phyloP scores from a whole-genome alignment of 2,113 vertebrate species.

The Micronycteris hirsuta region DNA sequence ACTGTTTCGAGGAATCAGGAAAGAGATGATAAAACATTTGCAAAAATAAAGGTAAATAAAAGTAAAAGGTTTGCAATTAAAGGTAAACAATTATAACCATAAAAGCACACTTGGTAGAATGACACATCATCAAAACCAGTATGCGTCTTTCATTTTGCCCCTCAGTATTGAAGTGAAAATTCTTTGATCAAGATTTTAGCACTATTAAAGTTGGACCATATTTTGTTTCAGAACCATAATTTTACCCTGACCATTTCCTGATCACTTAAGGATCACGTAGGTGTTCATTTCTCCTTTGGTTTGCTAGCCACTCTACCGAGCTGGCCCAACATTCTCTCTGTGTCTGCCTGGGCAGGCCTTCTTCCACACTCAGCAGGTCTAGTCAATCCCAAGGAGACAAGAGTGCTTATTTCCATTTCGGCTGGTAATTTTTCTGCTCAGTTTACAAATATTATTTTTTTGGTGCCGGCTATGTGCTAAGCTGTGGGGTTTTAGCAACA shows the following conservation, averaged over 20 bases:
- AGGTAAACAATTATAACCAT: background rate
- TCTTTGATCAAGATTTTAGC: background rate
- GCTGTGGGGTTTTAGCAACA: background rate
- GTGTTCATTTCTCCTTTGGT: background rate
- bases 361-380: background rate
- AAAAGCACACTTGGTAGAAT: background rate
- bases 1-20: slow-evolving; percentile 66
- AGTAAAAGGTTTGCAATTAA: background rate
- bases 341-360: background rate
- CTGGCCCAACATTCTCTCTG: background rate
- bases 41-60: background rate
- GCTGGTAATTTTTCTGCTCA: background rate
- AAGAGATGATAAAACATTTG: slow-evolving; percentile 5
- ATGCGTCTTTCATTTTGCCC: background rate
- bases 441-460: background rate
- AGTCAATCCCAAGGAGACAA: background rate
- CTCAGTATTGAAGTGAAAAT: background rate
- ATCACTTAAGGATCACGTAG: background rate
- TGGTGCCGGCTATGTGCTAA: background rate
- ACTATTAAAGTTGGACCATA: background rate
- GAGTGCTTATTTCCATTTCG: background rate
- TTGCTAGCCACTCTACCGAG: background rate
- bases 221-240: background rate
- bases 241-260: background rate
- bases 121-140: background rate